Evolutionary conservation across 2,797 vertebrate species (phyloP).

Genomic region (Luscinia luscinia): DNA sequence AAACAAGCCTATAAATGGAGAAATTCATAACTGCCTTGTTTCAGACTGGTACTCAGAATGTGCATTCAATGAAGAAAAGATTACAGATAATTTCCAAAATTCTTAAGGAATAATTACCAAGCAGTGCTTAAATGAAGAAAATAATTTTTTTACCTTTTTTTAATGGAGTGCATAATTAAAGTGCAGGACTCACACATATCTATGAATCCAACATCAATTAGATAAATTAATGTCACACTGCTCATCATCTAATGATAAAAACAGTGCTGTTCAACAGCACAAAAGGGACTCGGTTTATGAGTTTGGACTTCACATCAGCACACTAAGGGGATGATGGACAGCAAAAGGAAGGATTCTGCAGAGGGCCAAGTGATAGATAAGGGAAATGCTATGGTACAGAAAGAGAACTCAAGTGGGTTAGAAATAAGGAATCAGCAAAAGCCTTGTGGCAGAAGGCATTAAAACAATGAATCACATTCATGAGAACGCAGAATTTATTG

Average conservation of each 20-base stretch:
- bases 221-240: not conserved
- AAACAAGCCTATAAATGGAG: not conserved
- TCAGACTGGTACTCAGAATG: not conserved
- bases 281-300: not conserved
- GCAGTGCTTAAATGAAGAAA: not conserved
- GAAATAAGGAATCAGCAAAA: not conserved
- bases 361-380: not conserved
- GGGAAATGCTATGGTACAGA: not conserved
- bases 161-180: not conserved
- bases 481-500: not conserved
- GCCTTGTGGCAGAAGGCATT: not conserved
- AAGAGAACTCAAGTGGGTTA: not conserved
- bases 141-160: no score
- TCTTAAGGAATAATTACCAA: not conserved
- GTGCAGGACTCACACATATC: not conserved
- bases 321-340: not conserved
- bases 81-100: not conserved
- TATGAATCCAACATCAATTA: not conserved
- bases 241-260: not conserved
- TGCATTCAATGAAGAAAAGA: not conserved
- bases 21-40: not conserved
- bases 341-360: not conserved
- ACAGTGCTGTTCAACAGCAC: not conserved
- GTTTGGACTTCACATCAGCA: not conserved
- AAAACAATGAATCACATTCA: not conserved